phyloP scores from a whole-genome alignment of 2,888 invertebrate species.

The Brachyptera risi region DNA sequence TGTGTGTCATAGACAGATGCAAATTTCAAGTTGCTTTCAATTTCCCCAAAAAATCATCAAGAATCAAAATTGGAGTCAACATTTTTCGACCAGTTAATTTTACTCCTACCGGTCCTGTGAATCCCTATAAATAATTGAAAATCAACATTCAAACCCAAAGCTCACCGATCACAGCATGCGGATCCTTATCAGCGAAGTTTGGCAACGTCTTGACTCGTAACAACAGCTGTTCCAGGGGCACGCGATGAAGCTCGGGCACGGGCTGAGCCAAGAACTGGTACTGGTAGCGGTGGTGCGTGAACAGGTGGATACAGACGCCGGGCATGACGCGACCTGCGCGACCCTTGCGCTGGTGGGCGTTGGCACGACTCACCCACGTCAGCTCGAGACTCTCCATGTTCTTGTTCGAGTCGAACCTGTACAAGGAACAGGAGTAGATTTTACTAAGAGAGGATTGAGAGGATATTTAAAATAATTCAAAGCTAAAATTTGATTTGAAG shows the following conservation, averaged over 20 bases:
- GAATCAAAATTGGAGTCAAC: too few relatives aligned
- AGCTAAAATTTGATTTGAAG: too few relatives aligned
- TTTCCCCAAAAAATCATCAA: too few relatives aligned
- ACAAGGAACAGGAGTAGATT: background rate
- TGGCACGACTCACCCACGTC: slow-evolving; percentile 88
- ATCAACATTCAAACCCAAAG: too few relatives aligned
- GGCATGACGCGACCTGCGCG: slow-evolving; percentile 88
- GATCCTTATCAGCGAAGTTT: slow-evolving; percentile 46
- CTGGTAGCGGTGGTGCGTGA: slow-evolving; percentile 60
- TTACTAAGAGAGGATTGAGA: too few relatives aligned
- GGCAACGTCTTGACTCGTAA: slow-evolving; percentile 70
- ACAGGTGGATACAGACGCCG: slow-evolving; percentile 83
- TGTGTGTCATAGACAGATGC: too few relatives aligned
- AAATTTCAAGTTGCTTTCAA: too few relatives aligned
- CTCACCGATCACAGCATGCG: slow-evolving; percentile 53
- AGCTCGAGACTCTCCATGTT: slow-evolving; percentile 85
- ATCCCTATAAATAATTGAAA: too few relatives aligned
- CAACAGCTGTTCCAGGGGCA: slow-evolving; percentile 79
- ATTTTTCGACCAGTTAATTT: too few relatives aligned
- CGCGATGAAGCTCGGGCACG: slow-evolving; percentile 83
- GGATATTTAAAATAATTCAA: too few relatives aligned
- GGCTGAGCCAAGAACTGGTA: slow-evolving; percentile 68
- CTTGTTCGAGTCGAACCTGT: slow-evolving; percentile 69
- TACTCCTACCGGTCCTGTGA: too few relatives aligned
- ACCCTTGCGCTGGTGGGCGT: slow-evolving; percentile 84